phyloP scores from a whole-genome alignment of 2,113 vertebrate genomes.

The Oplegnathus fasciatus region DNA sequence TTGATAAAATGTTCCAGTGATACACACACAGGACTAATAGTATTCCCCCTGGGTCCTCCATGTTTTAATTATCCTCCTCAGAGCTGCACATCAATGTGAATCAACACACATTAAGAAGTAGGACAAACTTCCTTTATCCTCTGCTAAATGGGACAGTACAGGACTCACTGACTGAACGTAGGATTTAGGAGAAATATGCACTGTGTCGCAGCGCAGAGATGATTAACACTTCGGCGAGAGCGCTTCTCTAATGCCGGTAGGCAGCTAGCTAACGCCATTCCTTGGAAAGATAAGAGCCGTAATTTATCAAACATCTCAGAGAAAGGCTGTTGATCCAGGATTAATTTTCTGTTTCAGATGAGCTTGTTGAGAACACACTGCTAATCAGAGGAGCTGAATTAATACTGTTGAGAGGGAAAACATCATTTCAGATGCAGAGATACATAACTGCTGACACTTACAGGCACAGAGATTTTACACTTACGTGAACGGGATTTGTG shows the following conservation, averaged over 20 bases:
- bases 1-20: slow-evolving; percentile 24
- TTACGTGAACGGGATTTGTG: background rate
- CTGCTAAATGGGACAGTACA: slow-evolving; percentile 40
- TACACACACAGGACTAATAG: background rate
- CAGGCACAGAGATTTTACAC: background rate
- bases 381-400: slow-evolving; percentile 44
- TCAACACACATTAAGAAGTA: slow-evolving; percentile 49
- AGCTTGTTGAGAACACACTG: background rate
- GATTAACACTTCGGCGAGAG: slow-evolving; percentile 16
- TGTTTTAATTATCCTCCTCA: slow-evolving; percentile 44
- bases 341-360: slow-evolving; percentile 39
- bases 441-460: background rate
- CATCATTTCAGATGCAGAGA: slow-evolving; percentile 18
- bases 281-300: slow-evolving; percentile 20
- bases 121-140: slow-evolving; percentile 47
- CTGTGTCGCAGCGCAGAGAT: background rate
- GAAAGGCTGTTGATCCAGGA: slow-evolving; percentile 46
- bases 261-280: background rate
- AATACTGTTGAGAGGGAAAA: slow-evolving; percentile 26
- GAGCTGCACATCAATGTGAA: slow-evolving; percentile 11
- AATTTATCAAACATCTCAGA: slow-evolving; percentile 51
- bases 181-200: slow-evolving; percentile 16
- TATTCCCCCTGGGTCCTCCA: background rate
- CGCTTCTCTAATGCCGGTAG: background rate
- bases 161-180: background rate